Evolutionary conservation across 2,797 vertebrate genomes (phyloP).

Genomic region (Myripristis jacobus): DNA sequence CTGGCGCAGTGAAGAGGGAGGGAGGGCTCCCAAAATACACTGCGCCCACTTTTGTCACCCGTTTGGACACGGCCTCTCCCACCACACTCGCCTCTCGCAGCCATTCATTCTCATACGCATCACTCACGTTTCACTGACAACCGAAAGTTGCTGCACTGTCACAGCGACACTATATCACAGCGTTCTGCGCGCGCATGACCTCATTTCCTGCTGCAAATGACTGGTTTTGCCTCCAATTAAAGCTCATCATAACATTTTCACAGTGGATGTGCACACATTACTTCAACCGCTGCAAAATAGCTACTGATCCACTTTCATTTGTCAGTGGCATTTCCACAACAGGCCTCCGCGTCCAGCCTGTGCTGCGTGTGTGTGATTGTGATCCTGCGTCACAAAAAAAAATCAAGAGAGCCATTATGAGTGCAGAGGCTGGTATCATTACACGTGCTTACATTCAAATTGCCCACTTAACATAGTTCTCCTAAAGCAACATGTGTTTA

Average conservation of each 20-base stretch:
- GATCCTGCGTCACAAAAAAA: constrained; percentile 68
- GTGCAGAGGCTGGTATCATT: constrained; percentile 76
- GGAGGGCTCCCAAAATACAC: constrained; percentile 69
- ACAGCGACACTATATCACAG: neutral
- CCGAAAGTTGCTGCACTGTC: constrained; percentile 8
- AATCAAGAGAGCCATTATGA: constrained; percentile 77
- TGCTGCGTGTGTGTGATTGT: constrained; percentile 36
- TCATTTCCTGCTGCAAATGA: constrained; percentile 15
- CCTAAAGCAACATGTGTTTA: constrained; percentile 85
- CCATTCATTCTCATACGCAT: constrained; percentile 32
- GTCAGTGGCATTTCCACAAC: constrained; percentile 11
- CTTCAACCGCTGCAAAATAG: constrained; percentile 6
- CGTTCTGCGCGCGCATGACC: constrained; percentile 20
- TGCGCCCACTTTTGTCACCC: constrained; percentile 41
- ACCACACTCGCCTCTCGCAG: constrained; percentile 49
- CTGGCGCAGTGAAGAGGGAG: constrained; percentile 44
- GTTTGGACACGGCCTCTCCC: constrained; percentile 47
- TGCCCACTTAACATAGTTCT: constrained; percentile 86
- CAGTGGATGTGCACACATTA: constrained; percentile 1
- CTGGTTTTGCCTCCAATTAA: constrained; percentile 15
- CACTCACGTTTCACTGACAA: constrained; percentile 4
- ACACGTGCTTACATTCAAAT: constrained; percentile 85
- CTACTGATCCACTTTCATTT: constrained; percentile 30
- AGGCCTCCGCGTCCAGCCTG: too few species aligned
- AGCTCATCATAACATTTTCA: neutral